Evolutionary conservation across 2,888 invertebrate species (phyloP), one percentile per base, ranked within the genome.

Genomic region (Phaonia tiefii): DNA sequence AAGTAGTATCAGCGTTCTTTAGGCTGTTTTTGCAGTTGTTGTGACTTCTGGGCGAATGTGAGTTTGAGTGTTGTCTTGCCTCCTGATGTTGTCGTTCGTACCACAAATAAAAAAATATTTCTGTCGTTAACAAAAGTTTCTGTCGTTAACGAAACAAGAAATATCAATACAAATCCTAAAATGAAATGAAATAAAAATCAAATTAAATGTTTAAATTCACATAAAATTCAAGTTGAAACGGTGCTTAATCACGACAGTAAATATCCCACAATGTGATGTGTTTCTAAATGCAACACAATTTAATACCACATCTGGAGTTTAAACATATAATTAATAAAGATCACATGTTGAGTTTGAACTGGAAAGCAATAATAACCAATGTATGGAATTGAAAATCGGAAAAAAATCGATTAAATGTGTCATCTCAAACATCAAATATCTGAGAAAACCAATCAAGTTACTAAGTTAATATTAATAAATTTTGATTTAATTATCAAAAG

Each of bases 1-100:
- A 70, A 79, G 79, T 72, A 63, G 74, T 77, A 76, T 79, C 72
- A 75, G 65, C 17, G 44, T 65, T 77, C 25, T 75, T 58, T 71
- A 17, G 51, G 46, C 46, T 17, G 8, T 51, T 54, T 54, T 25
- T 25, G 11, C 13, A n/a, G n/a, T n/a, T 3, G 51, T 20, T 22
- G 51, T 51, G 44, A 11, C 11, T 51, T 17, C 11, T 20, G 51
- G 11, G 51, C 51, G 51, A 31, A 31, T 51, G 11, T 51, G n/a
- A n/a, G n/a, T n/a, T n/a, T 60, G 60, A 39, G 39, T 63, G 63
- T 31, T 31, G 31, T 3, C 31, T n/a, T 63, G 63, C 42, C 63
- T 39, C 63, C 22, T 22, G 63, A 63, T 22, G 42, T 63, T 20
- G 63, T 63, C 39, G 63, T 63, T 63, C 39, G 63, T 63, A 13